phyloP scores from a whole-genome alignment of 2,797 vertebrate species.

The Schizothorax lantsangensis region DNA sequence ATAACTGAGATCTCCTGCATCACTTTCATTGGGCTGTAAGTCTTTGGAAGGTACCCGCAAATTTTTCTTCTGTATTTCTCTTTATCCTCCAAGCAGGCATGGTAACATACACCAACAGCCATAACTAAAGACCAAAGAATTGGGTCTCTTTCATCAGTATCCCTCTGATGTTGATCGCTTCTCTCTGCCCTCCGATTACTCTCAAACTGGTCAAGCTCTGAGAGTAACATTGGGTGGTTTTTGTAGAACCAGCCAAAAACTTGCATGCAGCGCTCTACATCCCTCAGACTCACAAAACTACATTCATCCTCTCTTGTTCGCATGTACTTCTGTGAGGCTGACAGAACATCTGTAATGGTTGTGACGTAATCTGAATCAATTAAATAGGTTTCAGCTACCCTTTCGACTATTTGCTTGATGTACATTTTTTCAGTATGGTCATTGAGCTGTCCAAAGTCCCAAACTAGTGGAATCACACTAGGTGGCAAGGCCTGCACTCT shows the following conservation, averaged over 20 bases:
- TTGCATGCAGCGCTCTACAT: conserved; percentile 93
- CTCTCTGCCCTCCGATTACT: conserved; percentile 35
- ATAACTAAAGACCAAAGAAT: conserved; percentile 90
- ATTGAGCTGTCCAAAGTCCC: conserved; percentile 97
- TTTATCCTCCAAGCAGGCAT: conserved; percentile 89
- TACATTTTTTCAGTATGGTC: conserved; percentile 86
- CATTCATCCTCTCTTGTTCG: conserved; percentile 85
- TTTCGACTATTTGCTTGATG: conserved; percentile 91
- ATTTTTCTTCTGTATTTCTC: conserved; percentile 79
- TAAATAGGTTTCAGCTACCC: conserved; percentile 70
- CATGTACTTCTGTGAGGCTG: conserved; percentile 90
- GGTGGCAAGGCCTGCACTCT: conserved; percentile 94
- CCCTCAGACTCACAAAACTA: conserved; percentile 93
- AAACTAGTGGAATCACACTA: conserved; percentile 94
- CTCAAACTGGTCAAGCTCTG: conserved; percentile 72
- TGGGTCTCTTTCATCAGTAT: conserved; percentile 59
- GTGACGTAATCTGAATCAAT: conserved; percentile 41
- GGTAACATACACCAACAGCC: conserved; percentile 91
- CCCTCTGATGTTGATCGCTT: conserved; percentile 35
- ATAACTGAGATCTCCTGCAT: conserved; percentile 85
- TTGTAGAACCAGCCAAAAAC: conserved; percentile 89
- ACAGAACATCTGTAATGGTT: conserved; percentile 81
- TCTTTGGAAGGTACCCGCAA: conserved; percentile 73
- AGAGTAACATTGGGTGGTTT: conserved; percentile 76
- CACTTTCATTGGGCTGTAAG: conserved; percentile 72